phyloP scores from a whole-genome alignment of 2,113 vertebrate genomes.

The Thunnus thynnus region DNA sequence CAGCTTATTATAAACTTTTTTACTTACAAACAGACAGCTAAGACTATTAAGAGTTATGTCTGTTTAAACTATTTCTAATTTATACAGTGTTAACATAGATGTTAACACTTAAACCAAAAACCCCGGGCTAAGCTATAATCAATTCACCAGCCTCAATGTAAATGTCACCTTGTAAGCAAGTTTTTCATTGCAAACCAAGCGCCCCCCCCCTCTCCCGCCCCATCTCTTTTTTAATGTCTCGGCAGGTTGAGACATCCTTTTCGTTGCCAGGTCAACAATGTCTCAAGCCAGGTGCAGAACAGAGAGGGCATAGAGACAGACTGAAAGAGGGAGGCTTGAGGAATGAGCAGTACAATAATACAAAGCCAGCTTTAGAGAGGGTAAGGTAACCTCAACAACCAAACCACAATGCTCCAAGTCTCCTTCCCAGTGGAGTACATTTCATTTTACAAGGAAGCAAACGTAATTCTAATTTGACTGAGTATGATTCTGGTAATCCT shows the following conservation, averaged over 20 bases:
- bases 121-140: conserved; percentile 55
- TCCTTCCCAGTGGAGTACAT: conserved; percentile 44
- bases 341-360: conserved; percentile 60
- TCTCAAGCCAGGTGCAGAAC: conserved; percentile 68
- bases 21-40: conserved; percentile 28
- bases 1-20: conserved; percentile 25
- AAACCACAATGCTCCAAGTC: conserved; percentile 37
- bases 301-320: conserved; percentile 44
- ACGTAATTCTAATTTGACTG: conserved; percentile 64
- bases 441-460: conserved; percentile 66
- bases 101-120: conserved; percentile 63
- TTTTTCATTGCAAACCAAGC: conserved; percentile 44
- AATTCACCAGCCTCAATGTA: conserved; percentile 46
- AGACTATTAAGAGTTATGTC: conserved; percentile 23
- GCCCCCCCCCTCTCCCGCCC: conserved; percentile 3
- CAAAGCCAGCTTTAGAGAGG: conserved; percentile 52
- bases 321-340: conserved; percentile 47
- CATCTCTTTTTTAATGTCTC: conserved; percentile 47
- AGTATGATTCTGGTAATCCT: conserved; percentile 72
- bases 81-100: conserved; percentile 50
- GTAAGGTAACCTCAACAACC: conserved; percentile 62
- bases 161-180: conserved; percentile 72
- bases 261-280: conserved; percentile 81
- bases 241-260: conserved; percentile 66
- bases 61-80: conserved; percentile 41